Evolutionary conservation across 2,888 invertebrate genomes (phyloP).

Genomic region (Agrochola lychnidis): DNA sequence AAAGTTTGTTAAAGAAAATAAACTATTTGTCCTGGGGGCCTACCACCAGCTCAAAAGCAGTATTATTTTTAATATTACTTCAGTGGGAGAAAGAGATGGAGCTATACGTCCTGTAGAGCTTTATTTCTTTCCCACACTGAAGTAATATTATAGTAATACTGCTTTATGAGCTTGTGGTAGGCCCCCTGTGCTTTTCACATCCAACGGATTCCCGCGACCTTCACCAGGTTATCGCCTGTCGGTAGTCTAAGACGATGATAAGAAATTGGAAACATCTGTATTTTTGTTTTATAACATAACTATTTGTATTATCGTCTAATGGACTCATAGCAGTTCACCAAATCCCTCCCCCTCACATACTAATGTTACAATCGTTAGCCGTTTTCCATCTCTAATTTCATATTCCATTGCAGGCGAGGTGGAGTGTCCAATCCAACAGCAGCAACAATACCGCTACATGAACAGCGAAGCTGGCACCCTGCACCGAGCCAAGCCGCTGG

Average conservation of each 20-base stretch:
- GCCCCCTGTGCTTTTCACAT: neutral
- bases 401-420: conserved; percentile 83
- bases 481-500: conserved; percentile 87
- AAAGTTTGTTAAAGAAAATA: no score
- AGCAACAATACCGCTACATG: conserved; percentile 90
- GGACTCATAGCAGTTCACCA: neutral
- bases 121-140: no score
- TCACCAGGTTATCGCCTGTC: neutral
- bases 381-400: neutral
- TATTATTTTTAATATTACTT: no score
- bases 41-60: no score
- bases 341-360: neutral
- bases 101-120: no score
- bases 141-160: no score
- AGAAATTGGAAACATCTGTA: neutral
- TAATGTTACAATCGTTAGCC: no score
- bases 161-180: no score
- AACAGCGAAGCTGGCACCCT: conserved; percentile 89
- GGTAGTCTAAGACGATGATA: neutral
- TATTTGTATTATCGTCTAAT: neutral
- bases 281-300: neutral
- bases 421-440: conserved; percentile 90
- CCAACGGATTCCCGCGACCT: neutral
- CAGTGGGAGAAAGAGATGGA: no score
- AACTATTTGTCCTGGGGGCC: no score